Conservation (phyloP, 2,113 vertebrate genomes). For the Scalopus aquaticus region DNA sequence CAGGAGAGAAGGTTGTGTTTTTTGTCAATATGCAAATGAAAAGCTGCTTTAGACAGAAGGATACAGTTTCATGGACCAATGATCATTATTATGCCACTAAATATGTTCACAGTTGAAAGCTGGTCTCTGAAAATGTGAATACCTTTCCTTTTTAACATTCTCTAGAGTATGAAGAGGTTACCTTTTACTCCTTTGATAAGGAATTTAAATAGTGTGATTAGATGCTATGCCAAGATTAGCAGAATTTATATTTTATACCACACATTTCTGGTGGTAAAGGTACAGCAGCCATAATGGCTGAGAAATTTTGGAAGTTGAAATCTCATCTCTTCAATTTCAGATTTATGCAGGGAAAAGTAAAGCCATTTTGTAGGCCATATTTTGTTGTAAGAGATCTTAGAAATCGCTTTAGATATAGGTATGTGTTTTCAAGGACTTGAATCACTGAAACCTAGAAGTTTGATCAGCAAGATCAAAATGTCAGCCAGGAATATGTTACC, state of each 20-base stretch:
- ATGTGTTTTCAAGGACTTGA: slow-evolving; percentile 60
- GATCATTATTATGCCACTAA: neutral
- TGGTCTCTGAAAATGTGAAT: slow-evolving; percentile 27
- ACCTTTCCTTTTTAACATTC: neutral
- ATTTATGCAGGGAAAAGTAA: slow-evolving; percentile 46
- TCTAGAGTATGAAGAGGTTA: neutral
- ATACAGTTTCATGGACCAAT: neutral
- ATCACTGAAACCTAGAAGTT: slow-evolving; percentile 54
- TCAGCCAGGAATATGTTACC: slow-evolving; percentile 32
- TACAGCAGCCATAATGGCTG: neutral
- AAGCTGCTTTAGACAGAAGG: slow-evolving; percentile 16
- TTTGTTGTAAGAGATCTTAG: slow-evolving; percentile 69
- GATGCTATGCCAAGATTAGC: neutral
- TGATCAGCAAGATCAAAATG: slow-evolving; percentile 31
- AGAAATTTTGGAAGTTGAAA: slow-evolving; percentile 59
- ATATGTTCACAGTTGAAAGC: neutral
- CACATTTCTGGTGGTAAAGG: neutral
- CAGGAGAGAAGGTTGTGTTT: neutral
- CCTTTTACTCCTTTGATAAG: neutral
- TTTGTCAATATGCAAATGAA: slow-evolving; percentile 67
- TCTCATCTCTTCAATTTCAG: slow-evolving; percentile 56
- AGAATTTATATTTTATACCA: neutral
- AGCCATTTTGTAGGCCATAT: slow-evolving; percentile 41
- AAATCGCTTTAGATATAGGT: slow-evolving; percentile 54
- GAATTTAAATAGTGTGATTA: neutral